Evolutionary conservation across 2,113 vertebrate genomes (phyloP), one percentile per base, ranked within the genome.

Genomic region (Enhydra lutris): DNA sequence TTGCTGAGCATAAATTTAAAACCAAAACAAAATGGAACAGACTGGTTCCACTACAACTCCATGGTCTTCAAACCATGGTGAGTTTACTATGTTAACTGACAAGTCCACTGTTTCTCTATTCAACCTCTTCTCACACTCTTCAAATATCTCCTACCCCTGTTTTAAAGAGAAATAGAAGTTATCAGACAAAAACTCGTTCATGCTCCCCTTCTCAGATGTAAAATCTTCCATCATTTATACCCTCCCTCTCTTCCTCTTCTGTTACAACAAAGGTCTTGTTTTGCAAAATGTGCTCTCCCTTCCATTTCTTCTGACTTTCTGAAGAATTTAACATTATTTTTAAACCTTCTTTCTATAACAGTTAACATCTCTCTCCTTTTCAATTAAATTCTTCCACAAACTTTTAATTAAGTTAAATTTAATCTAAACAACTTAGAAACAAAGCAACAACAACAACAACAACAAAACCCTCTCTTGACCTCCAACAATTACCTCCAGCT

Each of bases 391-490:
- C 26, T 96, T n/a, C 45, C 50, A 83, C 50, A 5, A 81, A 87
- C 4, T 71, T 76, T 94, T 90, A 94, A 80, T 91, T 81, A 84
- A 83, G 45, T 14, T 57, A 52, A 26, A 59, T 94, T 71, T 97
- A 24, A 3, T 42, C 36, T 39, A 80, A 85, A 71, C 12, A 93
- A 80, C 36, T 11, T 11, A 31, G 65, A 74, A 80, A 47, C 20
- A 71, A 82, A 97, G 42, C 15, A 61, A 31, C 39, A 63, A 52
- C 50, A 50, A 50, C 13, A 4, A 89, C 67, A 80, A 86, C 61
- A 80, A 7, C 15, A 52, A n/a, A 85, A 65, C 29, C 26, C n/a
- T 71, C 23, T 18, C 26, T 59, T 61, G 57, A 78, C 23, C 5
- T 5, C 59, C 29, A 61, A 74, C 3, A 34, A 59, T 82, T 95